These are phyloP conservation scores for Threskiornis aethiopicus DNA, from an alignment of 2,797 vertebrate genomes.

Conservation along the genomic window DNA sequence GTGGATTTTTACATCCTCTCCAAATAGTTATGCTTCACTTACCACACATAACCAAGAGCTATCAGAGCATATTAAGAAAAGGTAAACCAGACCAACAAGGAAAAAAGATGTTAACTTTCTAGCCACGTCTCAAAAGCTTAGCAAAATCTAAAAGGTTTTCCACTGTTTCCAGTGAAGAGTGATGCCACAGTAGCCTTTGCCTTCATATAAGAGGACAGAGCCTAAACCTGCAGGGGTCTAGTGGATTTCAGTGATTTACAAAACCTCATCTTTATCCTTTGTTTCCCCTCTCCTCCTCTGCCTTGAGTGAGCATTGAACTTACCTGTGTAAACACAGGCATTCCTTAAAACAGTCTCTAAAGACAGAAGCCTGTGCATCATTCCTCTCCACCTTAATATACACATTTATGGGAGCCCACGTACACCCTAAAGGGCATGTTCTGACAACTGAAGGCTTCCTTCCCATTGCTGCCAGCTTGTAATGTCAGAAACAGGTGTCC, in stretches of 20 bases:
- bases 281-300: neutral
- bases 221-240: neutral
- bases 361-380: neutral
- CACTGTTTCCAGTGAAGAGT: neutral
- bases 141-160: neutral
- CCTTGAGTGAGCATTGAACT: neutral
- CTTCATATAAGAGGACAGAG: neutral
- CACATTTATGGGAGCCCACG: accelerated
- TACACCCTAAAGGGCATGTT: neutral
- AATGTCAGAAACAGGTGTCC: neutral
- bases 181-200: neutral
- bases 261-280: neutral
- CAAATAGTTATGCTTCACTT: neutral
- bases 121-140: neutral
- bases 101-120: neutral
- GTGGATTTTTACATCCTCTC: neutral
- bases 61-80: neutral
- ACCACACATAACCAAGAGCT: neutral
- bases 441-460: neutral
- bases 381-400: neutral
- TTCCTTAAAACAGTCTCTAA: neutral
- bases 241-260: neutral
- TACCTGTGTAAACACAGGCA: neutral
- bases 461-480: neutral
- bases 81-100: neutral